These are phyloP conservation scores for Lypha dubia DNA, from an alignment of 2,888 invertebrate species.

Conservation along the genomic window DNA sequence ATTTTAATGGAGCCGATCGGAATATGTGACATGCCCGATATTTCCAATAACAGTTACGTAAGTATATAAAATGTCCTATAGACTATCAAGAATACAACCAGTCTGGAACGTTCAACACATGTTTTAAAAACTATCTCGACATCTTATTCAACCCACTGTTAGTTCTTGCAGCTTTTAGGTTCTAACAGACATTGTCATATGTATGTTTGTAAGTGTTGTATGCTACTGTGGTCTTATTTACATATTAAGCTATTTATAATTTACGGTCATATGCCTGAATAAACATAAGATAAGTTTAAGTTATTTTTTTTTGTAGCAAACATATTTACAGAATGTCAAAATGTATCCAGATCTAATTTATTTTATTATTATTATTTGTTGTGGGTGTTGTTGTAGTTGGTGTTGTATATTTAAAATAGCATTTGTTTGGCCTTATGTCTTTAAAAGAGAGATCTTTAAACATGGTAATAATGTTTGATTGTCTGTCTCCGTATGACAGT, in stretches of 20 bases:
- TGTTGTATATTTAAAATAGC: conserved; percentile 14
- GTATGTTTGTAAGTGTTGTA: not conserved
- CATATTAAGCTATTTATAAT: conserved; percentile 76
- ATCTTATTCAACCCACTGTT: not conserved
- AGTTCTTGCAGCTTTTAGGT: not conserved
- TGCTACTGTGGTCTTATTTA: conserved; percentile 63
- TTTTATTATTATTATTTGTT: conserved; percentile 9
- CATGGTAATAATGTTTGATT: conserved; percentile 1
- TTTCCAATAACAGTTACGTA: too few relatives aligned
- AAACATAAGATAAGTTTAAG: conserved; percentile 73
- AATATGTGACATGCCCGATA: too few relatives aligned
- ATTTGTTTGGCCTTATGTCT: conserved; percentile 17
- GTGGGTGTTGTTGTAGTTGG: conserved; percentile 18
- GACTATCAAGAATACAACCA: too few relatives aligned
- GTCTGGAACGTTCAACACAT: too few relatives aligned
- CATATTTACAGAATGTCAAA: conserved; percentile 53
- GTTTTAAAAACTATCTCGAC: not conserved
- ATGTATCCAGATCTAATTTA: conserved; percentile 32
- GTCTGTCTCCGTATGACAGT: not conserved
- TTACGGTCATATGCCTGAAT: conserved; percentile 75
- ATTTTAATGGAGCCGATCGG: too few relatives aligned
- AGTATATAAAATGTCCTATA: too few relatives aligned
- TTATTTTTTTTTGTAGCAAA: conserved; percentile 55
- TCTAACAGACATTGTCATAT: conserved; percentile 24
- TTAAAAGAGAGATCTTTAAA: conserved; percentile 33